Evolutionary conservation across 2,113 vertebrate genomes (phyloP), one percentile per base, ranked within the genome.

Genomic region (Catagonus wagneri): DNA sequence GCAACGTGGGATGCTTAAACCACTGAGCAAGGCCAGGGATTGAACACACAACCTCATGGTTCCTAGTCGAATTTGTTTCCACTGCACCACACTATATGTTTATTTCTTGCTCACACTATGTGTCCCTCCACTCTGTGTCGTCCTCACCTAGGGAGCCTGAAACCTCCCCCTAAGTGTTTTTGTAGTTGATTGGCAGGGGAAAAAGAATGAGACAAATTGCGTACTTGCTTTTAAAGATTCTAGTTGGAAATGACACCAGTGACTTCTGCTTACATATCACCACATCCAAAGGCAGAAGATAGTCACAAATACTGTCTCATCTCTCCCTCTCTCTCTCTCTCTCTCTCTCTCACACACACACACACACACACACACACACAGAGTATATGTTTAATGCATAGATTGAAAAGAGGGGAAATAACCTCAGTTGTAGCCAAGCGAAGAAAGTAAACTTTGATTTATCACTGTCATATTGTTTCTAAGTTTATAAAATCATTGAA

Each of bases 401-500:
- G 44, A 20, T 65, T 63, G 52, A 72, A 60, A 90, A 78, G 39
- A n/a, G n/a, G 72, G 23, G 32, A 56, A 29, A 44, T 85, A 65
- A 74, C 25, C 89, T 84, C 52, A 65, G 23, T 32, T 76, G 34
- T 75, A 81, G 52, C 61, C 68, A 80, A 23, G 12, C 13, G 27
- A 96, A 69, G 66, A 88, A 29, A 56, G 25, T 14, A 52, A 23
- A 20, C 60, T 80, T 50, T 79, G 54, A 90, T 79, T 75, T 90
- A 54, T 89, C 50, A 60, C 29, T 86, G 58, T 89, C 79, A 58
- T 58, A 52, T 34, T 61, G n/a, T 58, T 76, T 39, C 7, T 92
- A 93, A 54, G 25, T 93, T 92, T 65, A 65, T n/a, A n/a, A 52
- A 90, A n/a, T 58, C 44, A 22, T 11, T 65, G 69, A 61, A 93